phyloP scores from a whole-genome alignment of 37 sponge, comb jelly and placozoan species.

The Haliclona indistincta region DNA sequence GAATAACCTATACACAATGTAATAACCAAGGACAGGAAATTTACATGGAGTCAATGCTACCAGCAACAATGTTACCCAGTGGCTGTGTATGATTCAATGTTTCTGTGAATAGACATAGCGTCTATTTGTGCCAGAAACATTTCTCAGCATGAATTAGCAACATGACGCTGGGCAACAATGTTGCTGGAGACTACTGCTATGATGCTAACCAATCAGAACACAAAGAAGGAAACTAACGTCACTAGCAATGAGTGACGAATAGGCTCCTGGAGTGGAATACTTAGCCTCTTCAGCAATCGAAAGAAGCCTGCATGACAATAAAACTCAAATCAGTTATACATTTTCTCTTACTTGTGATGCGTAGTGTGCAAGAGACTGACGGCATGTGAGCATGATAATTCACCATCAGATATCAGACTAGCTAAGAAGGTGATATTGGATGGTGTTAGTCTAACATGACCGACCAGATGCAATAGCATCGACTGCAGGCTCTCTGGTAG shows the following conservation, averaged over 20 bases:
- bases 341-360: too few relatives aligned
- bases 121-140: too few relatives aligned
- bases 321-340: background rate
- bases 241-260: background rate
- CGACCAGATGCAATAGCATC: background rate
- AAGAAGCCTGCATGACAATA: background rate
- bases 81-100: too few relatives aligned
- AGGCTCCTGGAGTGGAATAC: background rate
- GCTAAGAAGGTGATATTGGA: background rate
- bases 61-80: too few relatives aligned
- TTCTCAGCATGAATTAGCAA: too few relatives aligned
- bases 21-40: background rate
- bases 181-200: too few relatives aligned
- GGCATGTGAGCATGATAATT: too few relatives aligned
- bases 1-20: background rate
- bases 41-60: background rate
- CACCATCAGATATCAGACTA: too few relatives aligned
- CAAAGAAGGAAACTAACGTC: constrained; percentile 1
- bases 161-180: too few relatives aligned
- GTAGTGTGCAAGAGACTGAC: too few relatives aligned
- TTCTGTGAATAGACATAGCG: too few relatives aligned
- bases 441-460: background rate
- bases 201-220: background rate
- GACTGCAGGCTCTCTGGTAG: background rate
- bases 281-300: background rate